Conservation (phyloP, 2,113 vertebrate genomes). For the Oncorhynchus keta region DNA sequence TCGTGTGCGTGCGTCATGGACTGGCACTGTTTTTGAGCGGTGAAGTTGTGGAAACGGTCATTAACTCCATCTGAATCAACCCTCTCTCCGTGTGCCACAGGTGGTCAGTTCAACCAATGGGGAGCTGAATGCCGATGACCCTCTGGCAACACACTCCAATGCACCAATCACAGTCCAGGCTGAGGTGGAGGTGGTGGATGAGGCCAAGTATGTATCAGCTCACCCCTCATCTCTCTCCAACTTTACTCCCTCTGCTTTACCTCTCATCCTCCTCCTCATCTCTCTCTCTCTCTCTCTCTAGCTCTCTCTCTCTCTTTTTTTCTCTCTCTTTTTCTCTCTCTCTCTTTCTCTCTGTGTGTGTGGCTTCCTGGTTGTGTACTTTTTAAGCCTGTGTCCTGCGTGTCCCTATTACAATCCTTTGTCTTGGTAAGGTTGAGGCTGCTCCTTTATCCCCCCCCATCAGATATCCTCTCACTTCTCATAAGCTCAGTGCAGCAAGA, state of each 20-base stretch:
- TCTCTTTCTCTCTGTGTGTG: not conserved
- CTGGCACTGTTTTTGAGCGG: too few relatives aligned
- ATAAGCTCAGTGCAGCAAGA: too few relatives aligned
- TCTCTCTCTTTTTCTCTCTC: conserved; percentile 10
- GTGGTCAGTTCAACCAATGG: conserved; percentile 98
- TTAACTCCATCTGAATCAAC: conserved; percentile 26
- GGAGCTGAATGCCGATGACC: conserved; percentile 94
- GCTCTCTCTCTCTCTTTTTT: conserved; percentile 19
- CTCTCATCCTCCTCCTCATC: not conserved
- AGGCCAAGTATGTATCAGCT: conserved; percentile 91
- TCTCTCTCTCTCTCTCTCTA: conserved; percentile 11
- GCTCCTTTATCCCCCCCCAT: not conserved
- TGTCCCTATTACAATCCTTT: conserved; percentile 11
- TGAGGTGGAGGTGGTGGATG: conserved; percentile 96
- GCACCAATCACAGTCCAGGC: conserved; percentile 91
- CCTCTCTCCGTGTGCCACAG: conserved; percentile 71
- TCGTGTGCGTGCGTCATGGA: too few relatives aligned
- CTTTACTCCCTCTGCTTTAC: not conserved
- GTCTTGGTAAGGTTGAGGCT: not conserved
- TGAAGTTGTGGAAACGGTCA: not conserved
- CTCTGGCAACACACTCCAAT: conserved; percentile 86
- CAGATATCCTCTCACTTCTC: conserved; percentile 8
- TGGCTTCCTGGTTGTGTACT: conserved; percentile 34
- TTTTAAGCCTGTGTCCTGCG: conserved; percentile 25
- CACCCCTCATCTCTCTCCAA: not conserved